These are phyloP conservation scores for Cheilosia vulpina DNA, from an alignment of 2,888 invertebrate species.

Conservation along the genomic window DNA sequence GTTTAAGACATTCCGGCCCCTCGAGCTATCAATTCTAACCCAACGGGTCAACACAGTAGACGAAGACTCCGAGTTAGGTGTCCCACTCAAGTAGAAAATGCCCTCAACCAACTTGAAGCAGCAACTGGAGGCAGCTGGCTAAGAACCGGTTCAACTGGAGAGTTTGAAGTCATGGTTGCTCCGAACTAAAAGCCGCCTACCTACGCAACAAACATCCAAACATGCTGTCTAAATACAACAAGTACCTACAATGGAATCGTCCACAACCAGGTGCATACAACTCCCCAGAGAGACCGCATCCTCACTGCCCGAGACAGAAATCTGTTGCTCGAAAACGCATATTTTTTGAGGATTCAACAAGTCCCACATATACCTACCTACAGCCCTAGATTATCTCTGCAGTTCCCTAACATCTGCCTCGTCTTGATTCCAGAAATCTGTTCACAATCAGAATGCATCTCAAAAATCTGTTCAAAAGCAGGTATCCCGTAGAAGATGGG, in stretches of 20 bases:
- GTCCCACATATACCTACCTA: constrained; percentile 2
- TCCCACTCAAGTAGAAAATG: too few relatives aligned
- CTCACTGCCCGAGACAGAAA: background rate
- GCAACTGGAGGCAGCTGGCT: too few relatives aligned
- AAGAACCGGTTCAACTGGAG: too few relatives aligned
- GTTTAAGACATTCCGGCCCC: too few relatives aligned
- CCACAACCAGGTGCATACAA: background rate
- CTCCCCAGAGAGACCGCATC: background rate
- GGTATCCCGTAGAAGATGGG: constrained; percentile 43
- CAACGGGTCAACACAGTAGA: too few relatives aligned
- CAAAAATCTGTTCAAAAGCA: constrained; percentile 61
- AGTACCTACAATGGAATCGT: background rate
- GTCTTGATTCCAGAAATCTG: constrained; percentile 46
- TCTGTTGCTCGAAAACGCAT: constrained; percentile 1
- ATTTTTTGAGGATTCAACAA: constrained; percentile 24
- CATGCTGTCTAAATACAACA: too few relatives aligned
- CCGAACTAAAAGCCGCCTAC: too few relatives aligned
- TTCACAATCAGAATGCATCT: constrained; percentile 51
- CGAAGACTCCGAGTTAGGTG: too few relatives aligned
- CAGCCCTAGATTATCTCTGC: background rate
- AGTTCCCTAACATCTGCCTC: constrained; percentile 47
- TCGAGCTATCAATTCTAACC: too few relatives aligned
- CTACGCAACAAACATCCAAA: too few relatives aligned
- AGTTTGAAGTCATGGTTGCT: too few relatives aligned
- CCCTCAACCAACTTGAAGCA: too few relatives aligned